Conservation (phyloP, 2,888 invertebrate species). For the Cerastis rubricosa region DNA sequence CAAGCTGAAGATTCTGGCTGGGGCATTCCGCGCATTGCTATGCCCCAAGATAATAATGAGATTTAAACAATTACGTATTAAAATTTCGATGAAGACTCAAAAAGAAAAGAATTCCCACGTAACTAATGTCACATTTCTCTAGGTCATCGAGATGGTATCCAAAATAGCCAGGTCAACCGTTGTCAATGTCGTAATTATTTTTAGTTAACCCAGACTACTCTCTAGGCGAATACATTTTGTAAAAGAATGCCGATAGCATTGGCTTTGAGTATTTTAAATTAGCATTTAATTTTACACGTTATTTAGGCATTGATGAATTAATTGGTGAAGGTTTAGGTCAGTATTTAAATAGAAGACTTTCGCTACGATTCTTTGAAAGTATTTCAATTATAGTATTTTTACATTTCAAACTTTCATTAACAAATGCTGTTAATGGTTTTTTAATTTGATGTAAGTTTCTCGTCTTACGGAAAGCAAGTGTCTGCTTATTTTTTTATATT, state of each 20-base stretch:
- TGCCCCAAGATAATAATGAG: background rate
- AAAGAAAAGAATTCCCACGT: background rate
- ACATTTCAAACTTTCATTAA: background rate
- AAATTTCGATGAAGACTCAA: background rate
- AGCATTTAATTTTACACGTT: slow-evolving; percentile 9
- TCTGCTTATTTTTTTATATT: background rate
- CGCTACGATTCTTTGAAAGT: background rate
- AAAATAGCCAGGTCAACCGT: slow-evolving; percentile 52
- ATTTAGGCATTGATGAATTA: slow-evolving; percentile 16
- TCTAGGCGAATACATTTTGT: slow-evolving; percentile 28
- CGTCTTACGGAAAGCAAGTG: background rate
- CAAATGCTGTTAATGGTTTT: background rate
- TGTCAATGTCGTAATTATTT: slow-evolving; percentile 59
- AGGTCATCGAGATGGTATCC: slow-evolving; percentile 19
- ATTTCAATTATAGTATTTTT: background rate
- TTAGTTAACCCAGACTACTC: slow-evolving; percentile 52
- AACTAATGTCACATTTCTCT: slow-evolving; percentile 6
- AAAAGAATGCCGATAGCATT: slow-evolving; percentile 30
- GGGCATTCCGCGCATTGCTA: background rate
- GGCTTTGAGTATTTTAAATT: slow-evolving; percentile 28
- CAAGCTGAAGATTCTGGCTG: background rate
- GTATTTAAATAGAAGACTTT: background rate
- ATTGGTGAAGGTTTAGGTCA: background rate
- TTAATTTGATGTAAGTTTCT: background rate
- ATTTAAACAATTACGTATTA: background rate